Base-by-base conservation (phyloP, 2,797 vertebrate genomes). In the Jordanella pulchra region DNA sequence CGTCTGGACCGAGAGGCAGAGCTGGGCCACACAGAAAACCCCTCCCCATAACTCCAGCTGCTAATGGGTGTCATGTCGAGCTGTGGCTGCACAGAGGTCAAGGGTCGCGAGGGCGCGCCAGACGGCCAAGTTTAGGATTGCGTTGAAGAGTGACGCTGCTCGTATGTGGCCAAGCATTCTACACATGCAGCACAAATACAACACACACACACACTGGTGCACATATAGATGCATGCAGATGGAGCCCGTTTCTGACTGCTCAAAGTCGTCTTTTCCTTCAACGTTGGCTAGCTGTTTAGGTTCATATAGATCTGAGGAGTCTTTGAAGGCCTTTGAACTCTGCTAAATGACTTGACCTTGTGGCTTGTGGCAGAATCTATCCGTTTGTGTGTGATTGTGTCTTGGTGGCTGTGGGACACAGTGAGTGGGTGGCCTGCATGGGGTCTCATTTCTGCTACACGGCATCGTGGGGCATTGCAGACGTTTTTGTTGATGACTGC, bases 271-370 rank as follows among this genome's bases (percentile, higher is more conserved):
- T 85, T 90, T 85, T 87, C 80, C 75, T 65, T 91, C 86, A 80
- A 86, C 68, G 69, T 72, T 32, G 80, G 66, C 80, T 72, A 83
- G 67, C 81, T 44, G 79, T 79, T 93, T 96, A 94, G 95, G 95
- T 94, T 96, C 95, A 95, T 97, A 95, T 95, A 96, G 95, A 97
- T 97, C 96, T 96, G 92, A 97, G 93, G 89, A 84, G 84, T 81
- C 95, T 96, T 96, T 96, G 95, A 97, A 97, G 94, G 94, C 90
- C 95, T 99, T 97, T 98, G 96, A 97, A 97, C 96, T 96, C 94
- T 91, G 93, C 94, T 96, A 96, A 97, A 96, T 96, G 96, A 95
- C 95, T 96, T 96, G 95, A 97, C 96, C 96, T 96, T 95, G 95
- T 93, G 95, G 87, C 88, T 87, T 87, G 85, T 88, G 89, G 76